These are phyloP conservation scores for Tenebrosternarchus preto DNA, from an alignment of 2,113 vertebrate species.

Conservation along the genomic window DNA sequence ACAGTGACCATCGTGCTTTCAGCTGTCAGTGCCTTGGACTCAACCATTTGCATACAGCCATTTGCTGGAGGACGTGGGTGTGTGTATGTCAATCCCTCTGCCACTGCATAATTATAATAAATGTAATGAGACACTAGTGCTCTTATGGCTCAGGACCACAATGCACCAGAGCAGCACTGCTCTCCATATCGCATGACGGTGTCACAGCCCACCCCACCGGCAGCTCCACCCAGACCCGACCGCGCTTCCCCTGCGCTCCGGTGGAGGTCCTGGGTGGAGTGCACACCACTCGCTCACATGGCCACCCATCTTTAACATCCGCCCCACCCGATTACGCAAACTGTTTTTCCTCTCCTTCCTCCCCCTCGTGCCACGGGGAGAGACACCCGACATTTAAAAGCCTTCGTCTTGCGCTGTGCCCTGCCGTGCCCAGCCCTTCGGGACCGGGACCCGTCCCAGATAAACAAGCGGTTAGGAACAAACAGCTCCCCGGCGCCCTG, in stretches of 20 bases:
- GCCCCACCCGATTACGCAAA: constrained; percentile 69
- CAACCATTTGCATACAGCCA: background rate
- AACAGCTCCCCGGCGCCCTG: constrained; percentile 57
- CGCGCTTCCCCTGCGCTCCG: constrained; percentile 58
- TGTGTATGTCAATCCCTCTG: background rate
- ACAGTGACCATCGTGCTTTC: constrained; percentile 24
- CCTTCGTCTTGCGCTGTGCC: constrained; percentile 64
- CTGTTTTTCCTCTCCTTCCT: constrained; percentile 64
- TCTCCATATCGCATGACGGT: constrained; percentile 15
- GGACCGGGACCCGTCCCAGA: constrained; percentile 57
- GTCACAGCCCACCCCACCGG: constrained; percentile 42
- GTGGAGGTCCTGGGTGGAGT: constrained; percentile 56
- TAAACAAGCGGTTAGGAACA: constrained; percentile 61
- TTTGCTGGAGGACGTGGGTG: background rate
- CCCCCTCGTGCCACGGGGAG: constrained; percentile 44
- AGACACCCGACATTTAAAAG: constrained; percentile 58
- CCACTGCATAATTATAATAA: constrained; percentile 19
- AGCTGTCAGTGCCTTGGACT: constrained; percentile 4
- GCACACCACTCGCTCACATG: constrained; percentile 46
- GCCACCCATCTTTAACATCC: constrained; percentile 70
- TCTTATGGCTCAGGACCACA: background rate
- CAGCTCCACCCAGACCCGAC: constrained; percentile 64
- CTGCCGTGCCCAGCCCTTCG: constrained; percentile 56
- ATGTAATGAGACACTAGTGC: background rate
- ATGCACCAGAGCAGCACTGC: background rate